Conservation (phyloP, 64 coral and sea anemone species). For the Actinia equina region DNA sequence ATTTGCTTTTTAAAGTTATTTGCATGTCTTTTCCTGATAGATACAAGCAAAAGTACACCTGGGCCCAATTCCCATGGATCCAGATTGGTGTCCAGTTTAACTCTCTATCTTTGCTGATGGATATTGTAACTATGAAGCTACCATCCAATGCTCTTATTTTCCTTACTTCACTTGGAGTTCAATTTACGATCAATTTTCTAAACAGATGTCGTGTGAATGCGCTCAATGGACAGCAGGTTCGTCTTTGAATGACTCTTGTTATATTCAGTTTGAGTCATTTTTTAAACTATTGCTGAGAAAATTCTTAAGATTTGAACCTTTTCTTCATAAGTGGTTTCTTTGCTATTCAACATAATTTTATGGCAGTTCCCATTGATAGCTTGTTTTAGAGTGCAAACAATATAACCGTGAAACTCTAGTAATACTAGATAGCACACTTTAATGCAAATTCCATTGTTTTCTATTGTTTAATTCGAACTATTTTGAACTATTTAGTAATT, state of each 20-base stretch:
- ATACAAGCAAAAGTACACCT: constrained; percentile 96
- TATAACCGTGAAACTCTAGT: too few relatives aligned
- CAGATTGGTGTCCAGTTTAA: constrained; percentile 94
- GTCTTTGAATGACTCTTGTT: neutral
- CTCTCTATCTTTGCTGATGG: constrained; percentile 77
- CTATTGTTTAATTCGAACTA: too few relatives aligned
- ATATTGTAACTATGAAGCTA: constrained; percentile 98
- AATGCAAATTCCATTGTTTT: too few relatives aligned
- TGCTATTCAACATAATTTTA: too few relatives aligned
- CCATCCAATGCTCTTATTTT: constrained; percentile 91
- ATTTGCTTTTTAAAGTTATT: neutral
- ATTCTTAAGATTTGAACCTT: too few relatives aligned
- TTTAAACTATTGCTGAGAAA: too few relatives aligned
- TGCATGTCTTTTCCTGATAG: constrained; percentile 16
- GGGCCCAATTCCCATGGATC: constrained; percentile 99
- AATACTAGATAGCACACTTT: too few relatives aligned
- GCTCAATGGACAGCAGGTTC: constrained; percentile 76
- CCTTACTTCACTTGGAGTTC: constrained; percentile 76
- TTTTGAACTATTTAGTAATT: too few relatives aligned
- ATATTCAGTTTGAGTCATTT: too few relatives aligned
- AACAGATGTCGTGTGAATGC: constrained; percentile 88
- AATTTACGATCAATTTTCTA: constrained; percentile 89
- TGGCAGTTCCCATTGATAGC: too few relatives aligned
- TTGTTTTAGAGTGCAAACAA: too few relatives aligned
- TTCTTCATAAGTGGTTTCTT: too few relatives aligned